These are phyloP conservation scores for Brevimyrus niger DNA, from an alignment of 2,113 vertebrate genomes.

Conservation along the genomic window DNA sequence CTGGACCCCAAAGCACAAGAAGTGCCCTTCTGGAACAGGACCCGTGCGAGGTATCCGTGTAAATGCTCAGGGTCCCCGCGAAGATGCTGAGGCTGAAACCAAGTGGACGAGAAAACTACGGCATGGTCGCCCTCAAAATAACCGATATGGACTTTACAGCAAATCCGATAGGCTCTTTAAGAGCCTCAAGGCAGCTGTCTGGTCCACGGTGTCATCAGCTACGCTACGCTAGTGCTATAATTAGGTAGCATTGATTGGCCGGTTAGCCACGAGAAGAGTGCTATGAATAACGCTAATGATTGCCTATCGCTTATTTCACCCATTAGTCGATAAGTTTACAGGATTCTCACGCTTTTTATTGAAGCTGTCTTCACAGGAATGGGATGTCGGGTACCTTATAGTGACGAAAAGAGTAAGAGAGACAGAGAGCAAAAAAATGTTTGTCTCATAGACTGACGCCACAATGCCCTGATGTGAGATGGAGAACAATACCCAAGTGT, in stretches of 20 bases:
- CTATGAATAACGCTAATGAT: conserved; percentile 19
- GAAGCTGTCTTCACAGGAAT: conserved; percentile 6
- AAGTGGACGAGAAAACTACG: neutral
- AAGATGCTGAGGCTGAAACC: neutral
- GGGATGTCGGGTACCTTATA: conserved; percentile 2
- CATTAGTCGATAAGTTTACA: conserved; percentile 21
- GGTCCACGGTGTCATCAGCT: neutral
- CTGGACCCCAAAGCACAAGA: neutral
- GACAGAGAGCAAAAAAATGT: neutral
- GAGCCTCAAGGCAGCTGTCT: conserved; percentile 14
- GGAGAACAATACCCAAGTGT: neutral
- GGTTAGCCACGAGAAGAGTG: conserved; percentile 16
- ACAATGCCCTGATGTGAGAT: neutral
- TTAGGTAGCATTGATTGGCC: conserved; percentile 22
- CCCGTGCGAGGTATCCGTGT: neutral
- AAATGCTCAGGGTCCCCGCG: neutral
- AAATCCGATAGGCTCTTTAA: conserved; percentile 23
- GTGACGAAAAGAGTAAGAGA: neutral
- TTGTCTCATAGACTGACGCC: neutral
- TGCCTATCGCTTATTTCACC: conserved; percentile 18
- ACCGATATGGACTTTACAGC: conserved; percentile 26
- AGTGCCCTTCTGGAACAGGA: neutral
- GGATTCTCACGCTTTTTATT: neutral
- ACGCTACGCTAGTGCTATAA: conserved; percentile 5
- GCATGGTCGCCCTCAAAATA: neutral